Conservation (phyloP, 2,113 vertebrate species). For the Sterna hirundo region DNA sequence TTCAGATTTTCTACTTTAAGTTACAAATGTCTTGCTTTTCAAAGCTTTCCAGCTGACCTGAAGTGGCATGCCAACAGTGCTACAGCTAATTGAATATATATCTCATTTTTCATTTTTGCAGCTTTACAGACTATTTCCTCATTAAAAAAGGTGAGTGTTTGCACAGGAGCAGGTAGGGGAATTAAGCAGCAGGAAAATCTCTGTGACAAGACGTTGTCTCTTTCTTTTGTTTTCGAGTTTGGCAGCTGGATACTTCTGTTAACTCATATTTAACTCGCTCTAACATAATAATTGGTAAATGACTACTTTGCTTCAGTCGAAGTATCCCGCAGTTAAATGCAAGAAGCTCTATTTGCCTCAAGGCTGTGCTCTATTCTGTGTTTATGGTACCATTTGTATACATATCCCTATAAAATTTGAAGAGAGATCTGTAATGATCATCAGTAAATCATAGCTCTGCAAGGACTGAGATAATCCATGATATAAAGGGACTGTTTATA, state of each 20-base stretch:
- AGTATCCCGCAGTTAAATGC: neutral
- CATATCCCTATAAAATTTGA: neutral
- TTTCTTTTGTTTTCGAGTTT: conserved; percentile 1
- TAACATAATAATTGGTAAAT: conserved; percentile 8
- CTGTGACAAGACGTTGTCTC: neutral
- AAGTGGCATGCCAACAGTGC: conserved; percentile 21
- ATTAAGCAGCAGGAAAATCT: conserved; percentile 4
- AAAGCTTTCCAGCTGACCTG: conserved; percentile 52
- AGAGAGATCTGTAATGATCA: neutral
- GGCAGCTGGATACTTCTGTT: neutral
- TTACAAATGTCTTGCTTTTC: conserved; percentile 42
- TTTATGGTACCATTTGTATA: neutral
- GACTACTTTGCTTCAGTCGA: neutral
- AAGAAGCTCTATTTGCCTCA: neutral
- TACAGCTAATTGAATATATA: conserved; percentile 42
- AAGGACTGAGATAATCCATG: neutral
- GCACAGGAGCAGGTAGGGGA: neutral
- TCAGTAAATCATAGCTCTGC: neutral
- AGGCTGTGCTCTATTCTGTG: neutral
- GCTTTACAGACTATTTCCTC: neutral
- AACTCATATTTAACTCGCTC: neutral
- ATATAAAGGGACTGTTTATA: neutral
- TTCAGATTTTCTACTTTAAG: conserved; percentile 51
- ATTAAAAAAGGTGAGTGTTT: conserved; percentile 45
- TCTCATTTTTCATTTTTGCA: neutral